A percentile compares a stretch with the other conserved stretches of the same genome.
phyloP scores from a whole-genome alignment of 1,140 invertebrate species.

The Cyclina sinensis region DNA sequence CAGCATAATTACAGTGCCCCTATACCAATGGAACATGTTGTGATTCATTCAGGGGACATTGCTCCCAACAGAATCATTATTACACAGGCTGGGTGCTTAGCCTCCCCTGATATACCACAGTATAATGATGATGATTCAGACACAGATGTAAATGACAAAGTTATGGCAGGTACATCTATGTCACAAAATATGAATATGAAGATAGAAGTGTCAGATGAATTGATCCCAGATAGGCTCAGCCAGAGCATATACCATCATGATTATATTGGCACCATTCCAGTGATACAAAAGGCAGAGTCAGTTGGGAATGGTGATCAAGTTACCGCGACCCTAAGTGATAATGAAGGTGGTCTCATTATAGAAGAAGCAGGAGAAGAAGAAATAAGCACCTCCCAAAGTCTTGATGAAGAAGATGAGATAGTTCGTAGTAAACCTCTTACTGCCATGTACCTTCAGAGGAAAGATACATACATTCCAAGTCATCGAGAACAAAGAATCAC shows the following conservation, averaged over 20 bases:
- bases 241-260: slow-evolving; percentile 65
- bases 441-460: slow-evolving; percentile 61
- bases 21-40: slow-evolving; percentile 30
- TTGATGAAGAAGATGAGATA: slow-evolving; percentile 59
- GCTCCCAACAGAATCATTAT: background rate
- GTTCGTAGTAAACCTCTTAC: slow-evolving; percentile 64
- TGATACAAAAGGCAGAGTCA: slow-evolving; percentile 10
- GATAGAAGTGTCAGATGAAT: slow-evolving; percentile 33
- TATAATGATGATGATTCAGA: slow-evolving; percentile 44
- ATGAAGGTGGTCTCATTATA: slow-evolving; percentile 55
- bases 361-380: slow-evolving; percentile 62
- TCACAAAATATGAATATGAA: slow-evolving; percentile 2
- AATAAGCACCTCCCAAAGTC: slow-evolving; percentile 44
- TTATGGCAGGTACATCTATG: slow-evolving; percentile 43
- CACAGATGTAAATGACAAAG: slow-evolving; percentile 65
- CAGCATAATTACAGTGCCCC: slow-evolving; percentile 53
- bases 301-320: slow-evolving; percentile 2
- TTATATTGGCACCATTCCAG: slow-evolving; percentile 54
- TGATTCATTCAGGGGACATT: slow-evolving; percentile 1
- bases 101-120: background rate
- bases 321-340: background rate
- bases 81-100: background rate
- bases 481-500: slow-evolving; percentile 19
- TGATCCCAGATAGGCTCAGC: slow-evolving; percentile 38
- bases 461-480: slow-evolving; percentile 37